Evolutionary conservation across 2,113 vertebrate genomes (phyloP), one percentile per base, ranked within the genome.

Genomic region (Brachypteracias leptosomus): DNA sequence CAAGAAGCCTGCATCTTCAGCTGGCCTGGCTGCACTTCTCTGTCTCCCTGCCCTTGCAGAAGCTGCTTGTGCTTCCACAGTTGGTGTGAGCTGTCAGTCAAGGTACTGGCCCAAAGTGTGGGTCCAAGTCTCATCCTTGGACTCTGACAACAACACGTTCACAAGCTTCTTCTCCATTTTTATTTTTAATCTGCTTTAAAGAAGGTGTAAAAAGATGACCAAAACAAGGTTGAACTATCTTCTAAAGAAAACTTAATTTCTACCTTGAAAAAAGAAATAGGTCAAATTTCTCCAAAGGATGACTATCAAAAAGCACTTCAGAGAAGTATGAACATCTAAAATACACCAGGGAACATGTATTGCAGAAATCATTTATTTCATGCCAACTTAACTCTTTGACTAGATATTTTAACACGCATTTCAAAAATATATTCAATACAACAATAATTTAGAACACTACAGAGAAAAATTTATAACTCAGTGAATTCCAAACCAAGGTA

Each of bases 301-400:
- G 3, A 40, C 26, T 61, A 80, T 9, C 31, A 80, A 76, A 93
- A 91, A 35, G n/a, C 29, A 73, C 28, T 71, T 36, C 18, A 55
- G 57, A 79, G 51, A 80, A 90, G 18, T n/a, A 76, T 10, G 17
- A 86, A 19, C 55, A 88, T 67, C 88, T 95, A 54, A 95, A 82
- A 79, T 71, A 94, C 54, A 95, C 73, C 84, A 95, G 7, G 26
- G 21, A 81, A 88, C 90, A 90, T 2, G 17, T 51, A 89, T 79
- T 94, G 83, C 75, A 97, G 92, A 97, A 97, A 97, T 95, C 0
- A 93, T 96, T 90, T 98, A 97, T 98, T 98, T 97, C 97, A 97
- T 97, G 97, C 98, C 96, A 96, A 90, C 91, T 94, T 73, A 76
- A 90, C 18, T 92, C 95, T 95, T 96, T 95, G 82, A 96, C 91